Conservation (phyloP, 1,140 invertebrate species). For the Andricus grossulariae region DNA sequence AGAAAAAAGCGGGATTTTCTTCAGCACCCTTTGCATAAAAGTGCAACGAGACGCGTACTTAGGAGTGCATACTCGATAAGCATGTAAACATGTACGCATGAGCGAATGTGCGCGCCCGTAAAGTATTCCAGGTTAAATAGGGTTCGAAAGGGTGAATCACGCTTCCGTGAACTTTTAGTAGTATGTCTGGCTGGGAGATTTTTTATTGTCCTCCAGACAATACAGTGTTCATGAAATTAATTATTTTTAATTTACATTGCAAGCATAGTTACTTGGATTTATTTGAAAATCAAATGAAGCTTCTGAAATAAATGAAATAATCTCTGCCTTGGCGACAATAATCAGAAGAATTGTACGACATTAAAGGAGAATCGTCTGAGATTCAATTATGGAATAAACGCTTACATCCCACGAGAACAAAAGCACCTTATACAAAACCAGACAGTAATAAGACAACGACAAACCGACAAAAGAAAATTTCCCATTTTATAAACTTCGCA, state of each 20-base stretch:
- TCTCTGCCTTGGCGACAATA: neutral
- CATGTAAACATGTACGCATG: conserved; percentile 34
- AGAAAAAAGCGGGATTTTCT: too few relatives aligned
- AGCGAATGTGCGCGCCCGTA: conserved; percentile 42
- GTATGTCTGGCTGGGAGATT: conserved; percentile 47
- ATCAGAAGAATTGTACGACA: neutral
- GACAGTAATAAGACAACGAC: neutral
- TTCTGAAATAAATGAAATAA: neutral
- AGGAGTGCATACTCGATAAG: conserved; percentile 48
- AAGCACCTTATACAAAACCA: neutral
- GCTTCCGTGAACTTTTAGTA: conserved; percentile 38
- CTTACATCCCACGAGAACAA: neutral
- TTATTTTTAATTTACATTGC: neutral
- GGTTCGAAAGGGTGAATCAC: conserved; percentile 48
- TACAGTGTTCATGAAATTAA: neutral
- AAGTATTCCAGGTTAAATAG: conserved; percentile 50
- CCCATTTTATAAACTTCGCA: neutral
- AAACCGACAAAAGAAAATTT: neutral
- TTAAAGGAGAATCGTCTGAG: neutral
- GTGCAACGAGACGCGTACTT: conserved; percentile 31
- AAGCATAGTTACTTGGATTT: neutral
- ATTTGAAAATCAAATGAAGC: neutral
- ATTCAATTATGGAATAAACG: neutral
- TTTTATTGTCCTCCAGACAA: conserved; percentile 46
- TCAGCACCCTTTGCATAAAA: too few relatives aligned